phyloP scores from a whole-genome alignment of 2,797 vertebrate genomes.

The Paramormyrops hopkinsi region DNA sequence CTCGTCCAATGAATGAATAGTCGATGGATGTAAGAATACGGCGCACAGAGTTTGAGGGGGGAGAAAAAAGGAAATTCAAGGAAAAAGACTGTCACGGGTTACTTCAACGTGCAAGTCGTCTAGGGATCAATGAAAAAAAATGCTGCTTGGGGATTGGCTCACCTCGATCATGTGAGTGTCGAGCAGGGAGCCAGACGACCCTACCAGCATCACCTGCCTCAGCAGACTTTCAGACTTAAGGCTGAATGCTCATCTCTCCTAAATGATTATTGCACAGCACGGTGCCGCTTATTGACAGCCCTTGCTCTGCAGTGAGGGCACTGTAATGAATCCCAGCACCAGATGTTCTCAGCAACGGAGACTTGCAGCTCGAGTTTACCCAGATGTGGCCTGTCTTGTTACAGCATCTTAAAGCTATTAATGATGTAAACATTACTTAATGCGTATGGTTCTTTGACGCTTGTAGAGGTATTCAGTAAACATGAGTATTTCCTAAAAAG shows the following conservation, averaged over 20 bases:
- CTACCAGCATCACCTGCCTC: neutral
- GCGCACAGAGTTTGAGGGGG: neutral
- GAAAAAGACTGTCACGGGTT: neutral
- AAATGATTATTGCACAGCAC: neutral
- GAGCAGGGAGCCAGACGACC: neutral
- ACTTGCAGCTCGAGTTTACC: neutral
- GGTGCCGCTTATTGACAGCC: neutral
- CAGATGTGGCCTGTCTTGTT: neutral
- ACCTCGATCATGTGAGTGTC: neutral
- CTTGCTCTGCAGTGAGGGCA: neutral
- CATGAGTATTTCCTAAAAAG: neutral
- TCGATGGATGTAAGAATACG: neutral
- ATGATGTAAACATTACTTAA: neutral
- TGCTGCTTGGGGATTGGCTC: neutral
- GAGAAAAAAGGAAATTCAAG: neutral
- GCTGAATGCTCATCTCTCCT: neutral
- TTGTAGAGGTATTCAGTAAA: neutral
- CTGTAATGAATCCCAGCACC: neutral
- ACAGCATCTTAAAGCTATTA: neutral
- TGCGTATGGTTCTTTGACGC: neutral
- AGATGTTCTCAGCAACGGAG: neutral
- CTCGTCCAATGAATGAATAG: neutral
- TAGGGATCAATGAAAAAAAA: neutral
- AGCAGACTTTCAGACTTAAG: neutral
- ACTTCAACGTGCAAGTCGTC: neutral